Percentiles rank a stretch among this genome's conserved stretches.
phyloP scores from a whole-genome alignment of 2,113 vertebrate species.

The Oenanthe oenanthe region DNA sequence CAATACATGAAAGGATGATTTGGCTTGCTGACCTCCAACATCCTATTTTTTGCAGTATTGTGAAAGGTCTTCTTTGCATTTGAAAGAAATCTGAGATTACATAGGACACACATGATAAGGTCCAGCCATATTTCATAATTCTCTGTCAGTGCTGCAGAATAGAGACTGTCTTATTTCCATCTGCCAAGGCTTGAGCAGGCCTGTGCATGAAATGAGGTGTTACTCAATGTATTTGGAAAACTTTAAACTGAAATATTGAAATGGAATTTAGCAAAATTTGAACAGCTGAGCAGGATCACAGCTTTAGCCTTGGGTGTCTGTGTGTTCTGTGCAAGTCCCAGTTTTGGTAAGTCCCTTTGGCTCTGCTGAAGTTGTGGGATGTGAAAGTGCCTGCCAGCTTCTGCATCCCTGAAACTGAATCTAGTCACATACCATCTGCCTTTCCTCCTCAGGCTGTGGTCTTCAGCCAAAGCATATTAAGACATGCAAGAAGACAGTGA shows the following conservation, averaged over 20 bases:
- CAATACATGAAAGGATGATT: neutral
- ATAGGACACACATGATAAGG: neutral
- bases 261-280: slow-evolving; percentile 40
- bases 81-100: neutral
- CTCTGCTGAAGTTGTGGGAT: slow-evolving; percentile 12
- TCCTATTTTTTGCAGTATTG: neutral
- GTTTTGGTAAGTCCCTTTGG: slow-evolving; percentile 44
- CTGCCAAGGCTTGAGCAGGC: neutral
- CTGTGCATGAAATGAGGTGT: slow-evolving; percentile 9
- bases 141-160: neutral
- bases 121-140: neutral
- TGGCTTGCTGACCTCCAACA: neutral
- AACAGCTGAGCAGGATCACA: slow-evolving; percentile 53
- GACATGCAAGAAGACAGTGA: neutral
- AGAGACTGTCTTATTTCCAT: neutral
- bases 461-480: slow-evolving; percentile 30
- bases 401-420: slow-evolving; percentile 24
- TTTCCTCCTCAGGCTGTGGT: neutral
- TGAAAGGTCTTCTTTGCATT: neutral
- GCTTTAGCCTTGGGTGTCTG: slow-evolving; percentile 34
- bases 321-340: slow-evolving; percentile 40
- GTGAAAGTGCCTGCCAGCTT: slow-evolving; percentile 40
- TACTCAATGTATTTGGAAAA: slow-evolving; percentile 43
- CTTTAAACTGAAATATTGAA: slow-evolving; percentile 53
- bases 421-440: slow-evolving; percentile 47